Percentiles rank a stretch among this genome's conserved stretches.
Conservation (phyloP, 2,888 invertebrate species). For the Ectemnius lituratus region DNA sequence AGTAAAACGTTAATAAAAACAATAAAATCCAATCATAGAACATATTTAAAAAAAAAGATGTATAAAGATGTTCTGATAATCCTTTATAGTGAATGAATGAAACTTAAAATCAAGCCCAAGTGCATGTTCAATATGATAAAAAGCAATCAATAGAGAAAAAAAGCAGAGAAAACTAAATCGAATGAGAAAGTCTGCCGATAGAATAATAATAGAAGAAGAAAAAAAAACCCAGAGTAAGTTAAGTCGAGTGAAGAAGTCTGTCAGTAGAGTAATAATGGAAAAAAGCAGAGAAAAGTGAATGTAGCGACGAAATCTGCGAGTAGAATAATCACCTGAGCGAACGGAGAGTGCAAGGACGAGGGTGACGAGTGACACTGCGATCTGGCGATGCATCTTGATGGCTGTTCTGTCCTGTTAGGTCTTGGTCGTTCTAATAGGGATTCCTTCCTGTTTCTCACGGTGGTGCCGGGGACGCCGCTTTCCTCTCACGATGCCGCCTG, state of each 20-base stretch:
- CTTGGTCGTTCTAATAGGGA: neutral
- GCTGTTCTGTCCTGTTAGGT: neutral
- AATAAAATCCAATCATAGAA: too few relatives aligned
- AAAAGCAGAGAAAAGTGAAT: neutral
- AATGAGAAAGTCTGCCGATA: too few relatives aligned
- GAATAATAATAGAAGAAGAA: too few relatives aligned
- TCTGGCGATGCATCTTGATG: constrained; percentile 47
- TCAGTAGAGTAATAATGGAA: neutral
- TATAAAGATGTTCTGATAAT: too few relatives aligned
- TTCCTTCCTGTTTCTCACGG: too few relatives aligned
- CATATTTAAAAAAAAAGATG: too few relatives aligned
- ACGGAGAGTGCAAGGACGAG: constrained; percentile 54
- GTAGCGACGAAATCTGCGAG: neutral
- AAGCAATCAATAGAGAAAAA: neutral
- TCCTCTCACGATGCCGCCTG: constrained; percentile 20
- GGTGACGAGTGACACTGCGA: constrained; percentile 49
- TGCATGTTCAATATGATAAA: neutral
- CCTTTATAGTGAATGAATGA: too few relatives aligned
- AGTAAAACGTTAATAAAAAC: too few relatives aligned
- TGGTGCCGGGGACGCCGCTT: constrained; percentile 10
- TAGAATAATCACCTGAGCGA: constrained; percentile 61
- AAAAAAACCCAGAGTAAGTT: too few relatives aligned
- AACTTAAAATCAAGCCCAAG: too few relatives aligned
- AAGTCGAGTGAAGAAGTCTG: too few relatives aligned
- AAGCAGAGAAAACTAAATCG: neutral